A percentile compares a stretch with the other conserved stretches of the same genome.
These are phyloP conservation scores for Drosophila takahashii DNA, from an alignment of 1,140 invertebrate species.

Conservation along the genomic window DNA sequence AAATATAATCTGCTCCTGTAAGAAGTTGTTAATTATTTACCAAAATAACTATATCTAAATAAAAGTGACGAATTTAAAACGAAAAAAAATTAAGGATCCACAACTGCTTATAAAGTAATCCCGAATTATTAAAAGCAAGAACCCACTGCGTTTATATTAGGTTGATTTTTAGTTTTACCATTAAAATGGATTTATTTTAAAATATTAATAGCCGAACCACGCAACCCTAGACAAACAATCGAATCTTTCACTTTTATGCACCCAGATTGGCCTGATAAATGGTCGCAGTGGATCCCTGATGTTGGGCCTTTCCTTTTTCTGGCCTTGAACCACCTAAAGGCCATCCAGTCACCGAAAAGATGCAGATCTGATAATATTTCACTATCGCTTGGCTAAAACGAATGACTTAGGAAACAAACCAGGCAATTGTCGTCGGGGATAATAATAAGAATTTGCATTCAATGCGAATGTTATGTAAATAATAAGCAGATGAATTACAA, in stretches of 20 bases:
- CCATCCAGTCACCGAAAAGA: neutral
- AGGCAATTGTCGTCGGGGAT: conserved; percentile 8
- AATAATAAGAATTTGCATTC: conserved; percentile 58
- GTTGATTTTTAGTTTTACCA: neutral
- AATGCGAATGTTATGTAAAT: conserved; percentile 49
- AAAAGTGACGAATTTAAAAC: no score
- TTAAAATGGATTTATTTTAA: neutral
- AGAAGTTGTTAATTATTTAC: no score
- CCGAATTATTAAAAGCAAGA: neutral
- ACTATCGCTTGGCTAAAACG: conserved; percentile 16
- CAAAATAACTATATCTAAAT: no score
- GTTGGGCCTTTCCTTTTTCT: conserved; percentile 18
- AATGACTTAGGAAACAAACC: conserved; percentile 75
- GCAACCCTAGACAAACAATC: neutral
- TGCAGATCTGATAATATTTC: conserved; percentile 11
- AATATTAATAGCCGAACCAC: neutral
- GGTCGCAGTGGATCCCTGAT: neutral
- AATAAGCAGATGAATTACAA: conserved; percentile 23
- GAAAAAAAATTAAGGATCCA: neutral
- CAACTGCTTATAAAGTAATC: neutral
- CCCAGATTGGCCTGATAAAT: conserved; percentile 20
- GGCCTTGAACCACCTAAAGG: conserved; percentile 20
- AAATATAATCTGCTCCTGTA: no score
- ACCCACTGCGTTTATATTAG: neutral
- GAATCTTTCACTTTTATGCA: conserved; percentile 57